Conservation (phyloP, 2,113 vertebrate species). For the Solea solea region DNA sequence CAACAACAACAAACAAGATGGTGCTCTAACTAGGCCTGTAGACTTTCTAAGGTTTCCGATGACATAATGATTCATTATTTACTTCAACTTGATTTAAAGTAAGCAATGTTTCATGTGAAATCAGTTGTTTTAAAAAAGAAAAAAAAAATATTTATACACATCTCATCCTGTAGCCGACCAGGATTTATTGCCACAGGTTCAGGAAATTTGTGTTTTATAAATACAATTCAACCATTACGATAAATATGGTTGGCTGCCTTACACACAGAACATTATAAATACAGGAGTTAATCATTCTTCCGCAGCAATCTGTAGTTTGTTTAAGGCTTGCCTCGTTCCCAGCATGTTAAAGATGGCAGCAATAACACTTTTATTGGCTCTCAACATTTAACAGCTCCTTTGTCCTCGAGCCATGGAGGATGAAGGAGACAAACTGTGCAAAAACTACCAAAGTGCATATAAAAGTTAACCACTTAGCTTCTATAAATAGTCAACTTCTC, state of each 20-base stretch:
- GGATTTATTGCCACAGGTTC: slow-evolving; percentile 68
- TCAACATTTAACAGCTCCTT: slow-evolving; percentile 79
- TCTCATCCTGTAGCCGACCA: slow-evolving; percentile 45
- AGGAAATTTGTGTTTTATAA: slow-evolving; percentile 80
- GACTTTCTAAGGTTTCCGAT: neutral
- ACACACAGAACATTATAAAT: slow-evolving; percentile 80
- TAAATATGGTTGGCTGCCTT: slow-evolving; percentile 73
- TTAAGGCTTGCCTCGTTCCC: slow-evolving; percentile 82
- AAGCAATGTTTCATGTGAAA: slow-evolving; percentile 52
- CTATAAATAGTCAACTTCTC: slow-evolving; percentile 77
- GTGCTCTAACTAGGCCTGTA: neutral
- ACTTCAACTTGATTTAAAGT: slow-evolving; percentile 43
- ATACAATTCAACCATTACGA: slow-evolving; percentile 79
- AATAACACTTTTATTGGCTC: slow-evolving; percentile 84
- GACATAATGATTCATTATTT: neutral
- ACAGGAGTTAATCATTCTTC: slow-evolving; percentile 83
- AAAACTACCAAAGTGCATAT: slow-evolving; percentile 78
- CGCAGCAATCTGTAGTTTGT: slow-evolving; percentile 81
- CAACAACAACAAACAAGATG: too few species aligned
- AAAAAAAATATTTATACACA: slow-evolving; percentile 66
- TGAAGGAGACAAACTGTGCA: slow-evolving; percentile 78
- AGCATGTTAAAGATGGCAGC: slow-evolving; percentile 85
- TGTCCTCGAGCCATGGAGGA: slow-evolving; percentile 76
- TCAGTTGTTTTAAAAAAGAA: slow-evolving; percentile 47
- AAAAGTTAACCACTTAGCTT: slow-evolving; percentile 81